These are phyloP conservation scores for Lamellibrachia luymesi DNA, from an alignment of 1,140 invertebrate species.

Conservation along the genomic window DNA sequence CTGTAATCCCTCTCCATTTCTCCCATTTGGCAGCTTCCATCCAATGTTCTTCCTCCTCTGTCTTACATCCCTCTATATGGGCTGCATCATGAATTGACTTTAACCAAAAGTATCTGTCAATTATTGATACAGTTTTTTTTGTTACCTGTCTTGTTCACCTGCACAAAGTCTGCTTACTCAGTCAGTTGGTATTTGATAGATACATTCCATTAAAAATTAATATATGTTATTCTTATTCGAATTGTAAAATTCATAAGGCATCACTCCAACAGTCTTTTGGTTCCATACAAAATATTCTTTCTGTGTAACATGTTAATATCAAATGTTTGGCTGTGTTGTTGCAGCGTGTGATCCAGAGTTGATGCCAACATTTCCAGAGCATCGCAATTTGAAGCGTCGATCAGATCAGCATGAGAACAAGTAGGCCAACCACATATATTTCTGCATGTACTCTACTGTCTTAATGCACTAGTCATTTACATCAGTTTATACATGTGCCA, in stretches of 20 bases:
- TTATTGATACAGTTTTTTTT: too few relatives aligned
- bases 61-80: too few relatives aligned
- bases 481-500: not conserved
- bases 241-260: not conserved
- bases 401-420: not conserved
- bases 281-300: too few relatives aligned
- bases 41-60: too few relatives aligned
- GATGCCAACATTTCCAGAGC: constrained; percentile 96
- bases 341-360: constrained; percentile 90
- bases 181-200: not conserved
- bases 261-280: not conserved
- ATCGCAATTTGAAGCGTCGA: constrained; percentile 74
- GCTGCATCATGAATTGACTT: too few relatives aligned
- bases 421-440: not conserved
- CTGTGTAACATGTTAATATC: too few relatives aligned
- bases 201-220: not conserved
- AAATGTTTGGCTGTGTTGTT: constrained; percentile 40
- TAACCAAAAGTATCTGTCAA: too few relatives aligned
- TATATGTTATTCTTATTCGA: not conserved
- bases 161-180: not conserved
- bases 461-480: not conserved
- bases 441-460: not conserved
- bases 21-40: too few relatives aligned
- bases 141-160: not conserved
- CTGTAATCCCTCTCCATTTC: too few relatives aligned